Percentiles rank a stretch among this genome's conserved stretches.
These are phyloP conservation scores for Andrena camellia DNA, from an alignment of 2,888 invertebrate species.

Conservation along the genomic window DNA sequence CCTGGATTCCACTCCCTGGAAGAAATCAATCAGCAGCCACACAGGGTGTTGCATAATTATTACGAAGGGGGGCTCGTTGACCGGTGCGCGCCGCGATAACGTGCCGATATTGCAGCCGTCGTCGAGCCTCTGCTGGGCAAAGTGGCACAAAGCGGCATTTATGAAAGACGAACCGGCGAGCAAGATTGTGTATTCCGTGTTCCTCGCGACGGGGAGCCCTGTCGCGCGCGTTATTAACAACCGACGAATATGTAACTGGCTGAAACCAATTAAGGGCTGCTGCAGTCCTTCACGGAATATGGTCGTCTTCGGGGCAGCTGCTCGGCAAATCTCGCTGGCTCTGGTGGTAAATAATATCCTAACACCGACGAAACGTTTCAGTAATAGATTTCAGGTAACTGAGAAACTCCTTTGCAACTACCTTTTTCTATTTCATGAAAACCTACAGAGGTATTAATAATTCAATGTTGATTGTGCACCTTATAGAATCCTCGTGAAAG, in stretches of 20 bases:
- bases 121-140: constrained; percentile 5
- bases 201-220: neutral
- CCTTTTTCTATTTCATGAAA: neutral
- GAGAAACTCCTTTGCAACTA: too few relatives aligned
- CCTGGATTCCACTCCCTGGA: constrained; percentile 39
- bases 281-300: neutral
- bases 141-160: constrained; percentile 40
- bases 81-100: constrained; percentile 25
- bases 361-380: neutral
- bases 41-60: constrained; percentile 46
- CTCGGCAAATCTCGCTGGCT: neutral
- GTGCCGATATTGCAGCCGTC: constrained; percentile 28
- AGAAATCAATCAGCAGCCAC: constrained; percentile 61
- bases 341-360: neutral
- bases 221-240: constrained; percentile 31
- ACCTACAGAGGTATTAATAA: neutral
- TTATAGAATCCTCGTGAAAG: neutral
- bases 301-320: constrained; percentile 14
- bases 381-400: neutral
- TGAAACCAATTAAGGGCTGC: constrained; percentile 5
- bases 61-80: constrained; percentile 19
- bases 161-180: constrained; percentile 41
- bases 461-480: neutral
- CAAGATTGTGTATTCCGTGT: constrained; percentile 36
- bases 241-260: neutral